Evolutionary conservation across 2,797 vertebrate genomes (phyloP).

Genomic region (Prionace glauca): DNA sequence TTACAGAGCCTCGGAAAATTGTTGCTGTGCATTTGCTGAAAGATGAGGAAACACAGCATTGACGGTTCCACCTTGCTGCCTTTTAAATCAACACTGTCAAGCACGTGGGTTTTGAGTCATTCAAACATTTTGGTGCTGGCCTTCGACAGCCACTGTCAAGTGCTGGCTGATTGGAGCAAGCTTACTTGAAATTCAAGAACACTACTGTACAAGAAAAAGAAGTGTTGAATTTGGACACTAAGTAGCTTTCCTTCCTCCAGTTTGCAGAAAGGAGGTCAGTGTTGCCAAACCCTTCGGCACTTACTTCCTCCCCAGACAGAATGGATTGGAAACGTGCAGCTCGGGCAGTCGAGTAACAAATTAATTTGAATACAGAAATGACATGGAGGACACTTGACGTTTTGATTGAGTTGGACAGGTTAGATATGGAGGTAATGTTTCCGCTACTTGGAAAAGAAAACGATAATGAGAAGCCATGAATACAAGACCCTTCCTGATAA

Average conservation of each 20-base stretch:
- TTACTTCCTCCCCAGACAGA: neutral
- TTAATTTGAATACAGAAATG: neutral
- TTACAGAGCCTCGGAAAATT: neutral
- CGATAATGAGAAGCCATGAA: neutral
- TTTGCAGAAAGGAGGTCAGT: neutral
- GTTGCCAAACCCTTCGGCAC: neutral
- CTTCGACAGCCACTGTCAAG: neutral
- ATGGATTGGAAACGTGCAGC: neutral
- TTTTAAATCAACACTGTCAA: neutral
- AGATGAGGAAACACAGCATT: neutral
- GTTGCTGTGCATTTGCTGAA: neutral
- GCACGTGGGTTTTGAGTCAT: neutral
- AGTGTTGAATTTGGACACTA: conserved; percentile 9
- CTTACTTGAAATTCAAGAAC: neutral
- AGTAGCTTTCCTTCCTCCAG: neutral
- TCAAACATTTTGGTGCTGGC: neutral
- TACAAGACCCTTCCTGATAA: neutral
- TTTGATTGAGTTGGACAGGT: neutral
- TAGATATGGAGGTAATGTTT: neutral
- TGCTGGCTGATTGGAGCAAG: neutral
- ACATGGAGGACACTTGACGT: neutral
- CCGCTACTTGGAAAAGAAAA: neutral
- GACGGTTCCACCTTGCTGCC: neutral
- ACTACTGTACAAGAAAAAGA: neutral
- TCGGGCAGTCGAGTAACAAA: neutral